phyloP scores from a whole-genome alignment of 1,140 invertebrate genomes.

The Pentalonia nigronervosa region DNA sequence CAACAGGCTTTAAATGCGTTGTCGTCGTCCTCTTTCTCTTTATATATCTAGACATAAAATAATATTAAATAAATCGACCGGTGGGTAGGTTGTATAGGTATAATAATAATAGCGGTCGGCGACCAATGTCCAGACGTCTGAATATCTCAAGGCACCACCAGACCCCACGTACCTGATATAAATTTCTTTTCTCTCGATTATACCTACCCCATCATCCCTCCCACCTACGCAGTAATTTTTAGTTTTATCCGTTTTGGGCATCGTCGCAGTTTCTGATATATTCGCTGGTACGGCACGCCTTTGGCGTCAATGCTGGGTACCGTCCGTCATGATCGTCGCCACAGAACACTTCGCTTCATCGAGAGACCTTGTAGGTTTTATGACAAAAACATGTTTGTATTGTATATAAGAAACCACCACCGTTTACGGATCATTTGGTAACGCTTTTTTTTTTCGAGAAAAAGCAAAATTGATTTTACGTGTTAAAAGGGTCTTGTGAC shows the following conservation, averaged over 20 bases:
- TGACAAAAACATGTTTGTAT: not conserved
- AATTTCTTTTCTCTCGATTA: not conserved
- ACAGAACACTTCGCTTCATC: not conserved
- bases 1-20: not conserved
- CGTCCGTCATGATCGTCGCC: not conserved
- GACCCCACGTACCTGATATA: not conserved
- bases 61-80: not conserved
- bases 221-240: not conserved
- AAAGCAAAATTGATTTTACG: not conserved
- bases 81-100: not conserved
- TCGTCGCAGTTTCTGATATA: conserved; percentile 35
- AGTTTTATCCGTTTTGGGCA: conserved; percentile 43
- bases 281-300: conserved; percentile 37
- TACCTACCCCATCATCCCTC: not conserved
- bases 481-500: not conserved
- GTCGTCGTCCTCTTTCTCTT: not conserved
- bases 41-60: not conserved
- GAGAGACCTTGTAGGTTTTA: not conserved
- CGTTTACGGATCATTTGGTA: not conserved
- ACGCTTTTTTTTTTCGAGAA: not conserved
- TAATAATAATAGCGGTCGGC: conserved; percentile 22
- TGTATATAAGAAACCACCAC: not conserved
- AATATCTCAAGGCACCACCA: conserved; percentile 43
- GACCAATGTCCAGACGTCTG: conserved; percentile 53
- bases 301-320: conserved; percentile 35